Evolutionary conservation across 1,140 invertebrate genomes (phyloP).

Genomic region (Macrocentrus cingulum): DNA sequence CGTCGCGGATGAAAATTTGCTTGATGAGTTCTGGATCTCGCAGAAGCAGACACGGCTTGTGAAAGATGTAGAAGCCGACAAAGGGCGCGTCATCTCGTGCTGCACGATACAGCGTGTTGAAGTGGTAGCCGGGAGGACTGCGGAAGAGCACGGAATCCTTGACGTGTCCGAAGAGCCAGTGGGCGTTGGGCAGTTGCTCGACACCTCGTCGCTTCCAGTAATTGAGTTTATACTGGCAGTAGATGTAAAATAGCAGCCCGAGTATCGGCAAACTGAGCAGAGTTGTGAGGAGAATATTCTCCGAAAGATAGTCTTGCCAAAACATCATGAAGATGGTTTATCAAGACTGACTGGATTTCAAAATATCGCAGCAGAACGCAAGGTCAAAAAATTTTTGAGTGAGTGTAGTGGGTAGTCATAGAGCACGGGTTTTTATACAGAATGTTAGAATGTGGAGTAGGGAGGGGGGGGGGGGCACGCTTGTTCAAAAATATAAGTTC

Average conservation of each 20-base stretch:
- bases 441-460: too few species aligned
- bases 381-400: too few species aligned
- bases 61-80: conserved; percentile 17
- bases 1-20: conserved; percentile 31
- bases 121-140: conserved; percentile 28
- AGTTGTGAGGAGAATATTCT: too few species aligned
- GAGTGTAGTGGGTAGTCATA: too few species aligned
- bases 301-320: too few species aligned
- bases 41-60: conserved; percentile 18
- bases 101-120: conserved; percentile 37
- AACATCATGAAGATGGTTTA: background rate
- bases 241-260: conserved; percentile 17
- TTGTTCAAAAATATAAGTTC: too few species aligned
- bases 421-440: too few species aligned
- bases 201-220: conserved; percentile 35
- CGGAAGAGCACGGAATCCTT: conserved; percentile 30
- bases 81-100: conserved; percentile 19
- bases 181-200: conserved; percentile 16
- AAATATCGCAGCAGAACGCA: too few species aligned
- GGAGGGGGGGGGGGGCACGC: too few species aligned
- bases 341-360: too few species aligned
- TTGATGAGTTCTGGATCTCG: conserved; percentile 39
- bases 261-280: too few species aligned
- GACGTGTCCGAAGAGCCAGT: conserved; percentile 41
- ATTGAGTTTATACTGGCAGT: conserved; percentile 31